phyloP scores from a whole-genome alignment of 2,113 vertebrate species.

The Nycticebus coucang region DNA sequence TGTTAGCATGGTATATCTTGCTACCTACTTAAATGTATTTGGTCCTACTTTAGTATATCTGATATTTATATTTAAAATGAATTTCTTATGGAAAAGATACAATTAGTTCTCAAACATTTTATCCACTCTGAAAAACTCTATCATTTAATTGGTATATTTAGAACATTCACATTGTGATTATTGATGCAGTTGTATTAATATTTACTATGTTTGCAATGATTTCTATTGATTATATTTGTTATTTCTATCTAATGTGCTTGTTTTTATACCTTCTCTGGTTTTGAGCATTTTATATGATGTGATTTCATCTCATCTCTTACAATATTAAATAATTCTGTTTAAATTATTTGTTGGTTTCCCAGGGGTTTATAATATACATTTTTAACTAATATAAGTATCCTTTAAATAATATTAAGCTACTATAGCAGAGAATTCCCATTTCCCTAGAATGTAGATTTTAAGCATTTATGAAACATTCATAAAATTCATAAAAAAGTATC shows the following conservation, averaged over 20 bases:
- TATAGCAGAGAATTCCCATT: not conserved
- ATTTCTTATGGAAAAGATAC: not conserved
- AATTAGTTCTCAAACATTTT: not conserved
- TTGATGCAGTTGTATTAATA: not conserved
- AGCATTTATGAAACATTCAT: not conserved
- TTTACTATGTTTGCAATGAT: not conserved
- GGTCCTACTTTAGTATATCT: not conserved
- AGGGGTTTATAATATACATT: not conserved
- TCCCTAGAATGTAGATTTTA: not conserved
- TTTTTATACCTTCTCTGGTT: not conserved
- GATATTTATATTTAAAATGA: not conserved
- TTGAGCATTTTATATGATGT: not conserved
- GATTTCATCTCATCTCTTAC: not conserved
- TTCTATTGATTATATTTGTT: not conserved
- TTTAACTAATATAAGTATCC: not conserved
- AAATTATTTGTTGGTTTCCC: not conserved
- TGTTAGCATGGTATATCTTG: not conserved
- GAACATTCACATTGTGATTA: not conserved
- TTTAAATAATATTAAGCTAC: not conserved
- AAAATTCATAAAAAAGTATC: constrained; percentile 18
- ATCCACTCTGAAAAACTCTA: not conserved
- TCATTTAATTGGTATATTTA: not conserved
- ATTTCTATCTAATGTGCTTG: not conserved
- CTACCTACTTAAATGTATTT: not conserved
- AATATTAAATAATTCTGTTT: not conserved